Evolutionary conservation across 2,113 vertebrate genomes (phyloP).

Genomic region (Neoarius graeffei): DNA sequence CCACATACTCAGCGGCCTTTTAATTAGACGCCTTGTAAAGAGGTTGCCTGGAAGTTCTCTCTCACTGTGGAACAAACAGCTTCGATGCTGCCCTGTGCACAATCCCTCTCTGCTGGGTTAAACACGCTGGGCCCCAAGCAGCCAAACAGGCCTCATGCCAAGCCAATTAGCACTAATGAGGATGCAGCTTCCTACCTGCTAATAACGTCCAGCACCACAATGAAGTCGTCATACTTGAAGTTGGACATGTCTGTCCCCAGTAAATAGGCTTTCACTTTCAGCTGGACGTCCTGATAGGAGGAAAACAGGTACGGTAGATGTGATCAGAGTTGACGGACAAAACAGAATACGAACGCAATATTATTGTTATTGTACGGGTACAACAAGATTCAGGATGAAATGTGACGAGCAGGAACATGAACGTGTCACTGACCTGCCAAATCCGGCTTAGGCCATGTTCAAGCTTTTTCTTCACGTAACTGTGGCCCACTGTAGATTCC

Average conservation of each 20-base stretch:
- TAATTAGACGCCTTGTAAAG: slow-evolving; percentile 53
- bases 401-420: neutral
- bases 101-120: slow-evolving; percentile 6
- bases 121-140: neutral
- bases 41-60: slow-evolving; percentile 16
- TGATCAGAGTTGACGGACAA: neutral
- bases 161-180: slow-evolving; percentile 58
- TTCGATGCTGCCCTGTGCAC: slow-evolving; percentile 43
- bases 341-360: neutral
- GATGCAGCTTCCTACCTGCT: slow-evolving; percentile 81
- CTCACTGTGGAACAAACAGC: slow-evolving; percentile 15
- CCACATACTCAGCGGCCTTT: slow-evolving; percentile 48
- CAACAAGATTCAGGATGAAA: neutral
- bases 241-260: slow-evolving; percentile 97
- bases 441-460: slow-evolving; percentile 94
- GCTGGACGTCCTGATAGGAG: slow-evolving; percentile 86
- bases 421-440: slow-evolving; percentile 87
- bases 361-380: too few relatives aligned
- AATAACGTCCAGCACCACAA: slow-evolving; percentile 95
- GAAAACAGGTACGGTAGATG: neutral
- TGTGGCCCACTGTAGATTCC: slow-evolving; percentile 87
- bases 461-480: slow-evolving; percentile 97
- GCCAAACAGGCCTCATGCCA: slow-evolving; percentile 18
- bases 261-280: slow-evolving; percentile 97
- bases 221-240: slow-evolving; percentile 99